Conservation (phyloP, 1,140 invertebrate genomes). For the Ephestia elutella region DNA sequence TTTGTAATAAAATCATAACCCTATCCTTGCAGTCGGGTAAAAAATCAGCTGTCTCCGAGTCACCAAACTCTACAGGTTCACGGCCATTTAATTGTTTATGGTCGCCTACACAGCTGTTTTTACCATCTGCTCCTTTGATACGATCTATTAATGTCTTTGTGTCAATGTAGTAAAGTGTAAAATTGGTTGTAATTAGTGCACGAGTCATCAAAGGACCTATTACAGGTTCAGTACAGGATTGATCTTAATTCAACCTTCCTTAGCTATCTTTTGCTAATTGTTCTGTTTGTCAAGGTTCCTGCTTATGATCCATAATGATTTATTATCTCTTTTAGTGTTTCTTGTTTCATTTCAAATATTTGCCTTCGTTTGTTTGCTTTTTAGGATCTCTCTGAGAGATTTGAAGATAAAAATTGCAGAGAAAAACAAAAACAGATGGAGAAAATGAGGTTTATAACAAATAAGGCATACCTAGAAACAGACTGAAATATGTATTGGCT, state of each 20-base stretch:
- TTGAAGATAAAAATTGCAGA: too few relatives aligned
- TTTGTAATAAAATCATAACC: too few relatives aligned
- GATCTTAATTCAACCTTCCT: constrained; percentile 13
- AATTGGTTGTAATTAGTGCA: constrained; percentile 3
- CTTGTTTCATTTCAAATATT: too few relatives aligned
- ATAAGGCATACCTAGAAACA: too few relatives aligned
- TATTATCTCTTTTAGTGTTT: not conserved
- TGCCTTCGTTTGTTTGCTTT: too few relatives aligned
- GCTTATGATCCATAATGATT: not conserved
- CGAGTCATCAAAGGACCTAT: constrained; percentile 5
- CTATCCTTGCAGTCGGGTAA: too few relatives aligned
- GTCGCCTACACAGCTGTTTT: constrained; percentile 15
- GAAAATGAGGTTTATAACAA: too few relatives aligned
- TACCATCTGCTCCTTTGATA: constrained; percentile 8
- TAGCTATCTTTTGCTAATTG: constrained; percentile 14
- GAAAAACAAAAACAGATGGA: too few relatives aligned
- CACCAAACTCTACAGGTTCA: constrained; percentile 7
- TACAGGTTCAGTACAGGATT: constrained; percentile 8
- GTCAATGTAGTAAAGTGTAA: constrained; percentile 2
- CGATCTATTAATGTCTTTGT: constrained; percentile 1
- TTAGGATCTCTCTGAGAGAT: too few relatives aligned
- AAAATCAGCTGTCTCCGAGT: constrained; percentile 4
- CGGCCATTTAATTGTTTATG: constrained; percentile 13
- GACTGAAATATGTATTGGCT: too few relatives aligned
- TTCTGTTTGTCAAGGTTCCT: constrained; percentile 10